These are phyloP conservation scores for Falco concolor DNA, from an alignment of 2,797 vertebrate genomes.

Conservation along the genomic window DNA sequence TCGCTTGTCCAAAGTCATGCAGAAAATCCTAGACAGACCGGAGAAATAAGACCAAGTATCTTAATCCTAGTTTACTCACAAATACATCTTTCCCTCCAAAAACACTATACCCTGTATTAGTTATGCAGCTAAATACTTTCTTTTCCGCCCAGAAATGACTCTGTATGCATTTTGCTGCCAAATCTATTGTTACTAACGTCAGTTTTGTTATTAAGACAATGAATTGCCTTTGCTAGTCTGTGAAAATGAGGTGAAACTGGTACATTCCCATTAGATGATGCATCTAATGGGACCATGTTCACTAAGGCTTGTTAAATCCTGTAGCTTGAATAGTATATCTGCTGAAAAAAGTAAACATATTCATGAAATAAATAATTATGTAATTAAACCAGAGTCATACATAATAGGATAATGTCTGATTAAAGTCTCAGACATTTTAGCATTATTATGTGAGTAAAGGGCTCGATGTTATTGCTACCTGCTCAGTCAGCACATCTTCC, in stretches of 20 bases:
- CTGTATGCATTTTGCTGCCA: background rate
- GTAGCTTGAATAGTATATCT: background rate
- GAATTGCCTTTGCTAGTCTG: background rate
- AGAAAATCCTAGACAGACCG: background rate
- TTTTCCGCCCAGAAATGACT: background rate
- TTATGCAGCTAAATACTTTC: background rate
- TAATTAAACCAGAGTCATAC: background rate
- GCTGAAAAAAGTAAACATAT: background rate
- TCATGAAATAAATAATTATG: background rate
- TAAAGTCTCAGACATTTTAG: slow-evolving; percentile 1
- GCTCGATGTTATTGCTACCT: background rate
- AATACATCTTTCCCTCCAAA: background rate
- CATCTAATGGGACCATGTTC: background rate
- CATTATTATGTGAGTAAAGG: background rate
- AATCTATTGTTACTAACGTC: background rate
- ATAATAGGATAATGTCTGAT: background rate
- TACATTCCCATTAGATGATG: background rate
- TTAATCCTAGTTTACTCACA: background rate
- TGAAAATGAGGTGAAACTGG: background rate
- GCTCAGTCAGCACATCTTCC: background rate
- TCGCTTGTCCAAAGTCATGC: background rate
- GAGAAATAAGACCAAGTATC: background rate
- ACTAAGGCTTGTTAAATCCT: background rate
- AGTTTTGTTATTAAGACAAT: background rate
- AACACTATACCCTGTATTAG: background rate